Base-by-base conservation (phyloP, 2,888 invertebrate genomes). In the Maniola hyperantus region DNA sequence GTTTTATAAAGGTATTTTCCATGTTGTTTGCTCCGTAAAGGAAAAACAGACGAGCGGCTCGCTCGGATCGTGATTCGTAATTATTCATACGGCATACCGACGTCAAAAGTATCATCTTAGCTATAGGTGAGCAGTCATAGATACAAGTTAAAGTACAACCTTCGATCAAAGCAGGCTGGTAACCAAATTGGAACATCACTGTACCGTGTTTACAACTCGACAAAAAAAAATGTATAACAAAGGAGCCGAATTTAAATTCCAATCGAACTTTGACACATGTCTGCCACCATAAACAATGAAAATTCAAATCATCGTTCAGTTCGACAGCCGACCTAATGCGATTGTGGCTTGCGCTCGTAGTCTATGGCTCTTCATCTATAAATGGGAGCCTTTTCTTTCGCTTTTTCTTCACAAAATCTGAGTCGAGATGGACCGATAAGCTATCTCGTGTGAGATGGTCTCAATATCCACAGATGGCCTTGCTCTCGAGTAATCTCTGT, bases 251-350 rank as follows among this genome's bases (percentile, higher is more conserved):
- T 91, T 90, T 88, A 88, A 91, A 91, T 92, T 91, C 92, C 89
- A 88, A 89, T 91, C 91, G 92, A 92, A 91, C 91, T 91, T 91
- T 91, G 92, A 92, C 92, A 91, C 91, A 92, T 91, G 92, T 91
- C 92, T 92, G 92, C 92, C 92, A 91, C 92, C 91, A 92, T 90
- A 92, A 91, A 92, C 92, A 92, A 92, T 91, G 87, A 88, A 89
- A 90, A 91, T 88, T 89, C 92, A 88, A 92, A 92, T 92, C 92
- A 91, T 92, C 88, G 84, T 88, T 80, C 82, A 79, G 83, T 87
- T 85, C 83, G 86, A 84, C 86, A 83, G 85, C 81, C 80, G 76
- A 73, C 79, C 84, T 89, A 89, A 91, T 90, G 89, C 91, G 91
- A 88, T 89, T 89, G 91, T 83, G 89, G 88, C 84, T 82, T 81